These are phyloP conservation scores for Pangasius macronema DNA, from an alignment of 2,797 vertebrate species.

Conservation along the genomic window DNA sequence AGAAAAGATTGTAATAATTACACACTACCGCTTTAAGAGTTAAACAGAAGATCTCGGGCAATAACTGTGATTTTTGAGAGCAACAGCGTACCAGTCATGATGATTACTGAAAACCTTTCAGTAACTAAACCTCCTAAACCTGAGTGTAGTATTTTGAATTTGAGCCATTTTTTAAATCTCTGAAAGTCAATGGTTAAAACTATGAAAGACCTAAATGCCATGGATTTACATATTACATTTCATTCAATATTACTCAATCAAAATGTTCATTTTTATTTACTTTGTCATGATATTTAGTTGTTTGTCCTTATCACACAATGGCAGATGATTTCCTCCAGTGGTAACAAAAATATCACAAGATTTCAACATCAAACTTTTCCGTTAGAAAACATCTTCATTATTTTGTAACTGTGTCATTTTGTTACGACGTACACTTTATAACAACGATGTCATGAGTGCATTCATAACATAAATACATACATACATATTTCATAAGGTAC, in stretches of 20 bases:
- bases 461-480: not conserved
- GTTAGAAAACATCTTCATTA: not conserved
- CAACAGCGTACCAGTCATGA: not conserved
- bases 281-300: not conserved
- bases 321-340: not conserved
- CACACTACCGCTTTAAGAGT: not conserved
- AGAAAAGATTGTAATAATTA: too few species aligned
- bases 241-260: not conserved
- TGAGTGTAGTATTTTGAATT: not conserved
- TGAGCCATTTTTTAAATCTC: not conserved
- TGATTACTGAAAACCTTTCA: not conserved
- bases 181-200: not conserved
- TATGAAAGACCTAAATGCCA: not conserved
- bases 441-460: not conserved
- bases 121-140: not conserved
- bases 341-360: not conserved
- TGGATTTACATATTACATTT: conserved; percentile 2
- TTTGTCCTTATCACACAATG: not conserved
- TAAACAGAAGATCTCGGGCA: not conserved
- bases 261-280: not conserved
- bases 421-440: not conserved
- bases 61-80: not conserved
- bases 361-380: not conserved
- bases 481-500: not conserved
- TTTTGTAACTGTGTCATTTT: not conserved